Evolutionary conservation across 2,888 invertebrate genomes (phyloP).

Genomic region (Caenorhabditis doughertyi): DNA sequence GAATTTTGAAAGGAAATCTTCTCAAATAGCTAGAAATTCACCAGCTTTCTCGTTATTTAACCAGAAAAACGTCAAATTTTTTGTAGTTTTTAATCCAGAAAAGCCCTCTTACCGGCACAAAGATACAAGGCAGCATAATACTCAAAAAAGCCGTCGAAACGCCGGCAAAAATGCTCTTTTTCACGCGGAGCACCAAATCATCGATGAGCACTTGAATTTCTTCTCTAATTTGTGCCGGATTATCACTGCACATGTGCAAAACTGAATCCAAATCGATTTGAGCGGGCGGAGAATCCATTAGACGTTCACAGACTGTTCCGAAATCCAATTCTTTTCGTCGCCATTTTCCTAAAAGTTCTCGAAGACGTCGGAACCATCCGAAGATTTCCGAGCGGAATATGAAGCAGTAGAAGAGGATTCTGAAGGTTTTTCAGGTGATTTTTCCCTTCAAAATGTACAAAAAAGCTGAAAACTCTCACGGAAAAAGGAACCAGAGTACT

Average conservation of each 20-base stretch:
- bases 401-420: constrained; percentile 82
- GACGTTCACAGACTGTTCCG: constrained; percentile 52
- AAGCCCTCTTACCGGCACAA: constrained; percentile 91
- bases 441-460: not conserved
- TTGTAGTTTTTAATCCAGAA: too few relatives aligned
- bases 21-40: too few relatives aligned
- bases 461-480: constrained; percentile 87
- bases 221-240: constrained; percentile 85
- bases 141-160: constrained; percentile 92
- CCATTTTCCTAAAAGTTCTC: constrained; percentile 39
- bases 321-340: constrained; percentile 51
- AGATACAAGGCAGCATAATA: constrained; percentile 92
- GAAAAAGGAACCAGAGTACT: constrained; percentile 91
- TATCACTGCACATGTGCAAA: constrained; percentile 76
- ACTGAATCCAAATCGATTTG: constrained; percentile 75
- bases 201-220: constrained; percentile 91
- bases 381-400: constrained; percentile 69
- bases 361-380: constrained; percentile 42
- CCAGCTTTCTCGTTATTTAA: too few relatives aligned
- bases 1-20: too few relatives aligned
- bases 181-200: constrained; percentile 93
- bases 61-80: too few relatives aligned
- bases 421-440: constrained; percentile 73
- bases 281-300: constrained; percentile 64
- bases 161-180: constrained; percentile 91